Percentiles rank a stretch among this genome's conserved stretches.
These are phyloP conservation scores for Nesometra sesokonis DNA, from an alignment of 35 echinoderm and acorn worm species.

Conservation along the genomic window DNA sequence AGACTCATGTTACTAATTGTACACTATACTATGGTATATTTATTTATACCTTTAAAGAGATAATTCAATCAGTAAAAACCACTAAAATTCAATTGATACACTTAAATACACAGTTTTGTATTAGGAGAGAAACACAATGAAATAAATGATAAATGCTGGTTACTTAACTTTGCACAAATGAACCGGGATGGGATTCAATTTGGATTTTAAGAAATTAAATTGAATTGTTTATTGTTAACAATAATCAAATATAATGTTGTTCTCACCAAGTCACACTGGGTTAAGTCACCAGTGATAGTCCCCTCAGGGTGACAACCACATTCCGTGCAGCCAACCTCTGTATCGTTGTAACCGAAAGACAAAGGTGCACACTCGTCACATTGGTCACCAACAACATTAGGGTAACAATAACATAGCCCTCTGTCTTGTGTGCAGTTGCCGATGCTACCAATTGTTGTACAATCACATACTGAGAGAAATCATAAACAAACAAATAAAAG, in stretches of 20 bases:
- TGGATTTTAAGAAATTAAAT: no score
- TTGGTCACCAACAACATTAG: constrained; percentile 58
- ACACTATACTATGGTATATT: no score
- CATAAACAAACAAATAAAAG: constrained; percentile 6
- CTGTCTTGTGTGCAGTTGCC: constrained; percentile 77
- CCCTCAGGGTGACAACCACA: constrained; percentile 85
- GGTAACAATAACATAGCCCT: constrained; percentile 66
- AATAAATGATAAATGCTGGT: not conserved
- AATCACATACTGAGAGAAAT: constrained; percentile 46
- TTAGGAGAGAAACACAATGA: no score
- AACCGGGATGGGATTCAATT: no score
- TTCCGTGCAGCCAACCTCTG: constrained; percentile 43
- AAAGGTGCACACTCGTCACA: constrained; percentile 61
- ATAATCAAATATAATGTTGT: no score
- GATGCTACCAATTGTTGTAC: constrained; percentile 55
- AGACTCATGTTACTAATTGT: no score
- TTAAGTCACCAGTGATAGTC: constrained; percentile 24
- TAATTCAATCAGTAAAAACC: no score
- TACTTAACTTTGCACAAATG: no score
- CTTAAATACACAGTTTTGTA: no score
- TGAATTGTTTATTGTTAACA: no score
- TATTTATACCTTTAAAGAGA: no score
- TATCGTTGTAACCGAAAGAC: constrained; percentile 58
- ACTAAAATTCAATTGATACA: no score
- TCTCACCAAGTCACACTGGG: constrained; percentile 79